A percentile compares a stretch with the other conserved stretches of the same genome.
These are phyloP conservation scores for Coluber constrictor DNA, from an alignment of 2,797 vertebrate species.

Conservation along the genomic window DNA sequence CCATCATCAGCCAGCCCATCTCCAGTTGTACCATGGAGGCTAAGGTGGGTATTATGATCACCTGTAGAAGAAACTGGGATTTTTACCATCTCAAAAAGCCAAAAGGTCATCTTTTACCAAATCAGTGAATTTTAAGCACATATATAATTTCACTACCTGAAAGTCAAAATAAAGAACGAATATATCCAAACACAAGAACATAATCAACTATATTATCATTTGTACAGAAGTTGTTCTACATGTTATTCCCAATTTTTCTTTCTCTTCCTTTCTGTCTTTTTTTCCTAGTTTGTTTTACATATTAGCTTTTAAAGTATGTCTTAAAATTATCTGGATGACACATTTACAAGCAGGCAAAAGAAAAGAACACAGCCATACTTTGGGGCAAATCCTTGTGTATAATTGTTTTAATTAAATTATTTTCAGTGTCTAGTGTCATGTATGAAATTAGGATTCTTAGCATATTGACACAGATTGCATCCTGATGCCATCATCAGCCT, in stretches of 20 bases:
- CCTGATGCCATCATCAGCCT: background rate
- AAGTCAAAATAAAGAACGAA: background rate
- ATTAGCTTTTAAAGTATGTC: background rate
- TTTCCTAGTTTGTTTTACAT: background rate
- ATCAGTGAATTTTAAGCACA: background rate
- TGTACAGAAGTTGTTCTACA: background rate
- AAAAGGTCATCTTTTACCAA: background rate
- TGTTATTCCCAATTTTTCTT: background rate
- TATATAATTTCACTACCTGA: background rate
- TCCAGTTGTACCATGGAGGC: constrained; percentile 71
- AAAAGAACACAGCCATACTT: background rate
- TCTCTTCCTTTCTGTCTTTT: background rate
- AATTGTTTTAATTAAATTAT: background rate
- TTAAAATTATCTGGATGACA: background rate
- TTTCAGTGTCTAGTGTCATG: background rate
- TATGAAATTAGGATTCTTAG: background rate
- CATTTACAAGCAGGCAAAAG: background rate
- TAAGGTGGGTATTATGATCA: constrained; percentile 71
- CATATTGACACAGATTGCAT: background rate
- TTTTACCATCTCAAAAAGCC: background rate
- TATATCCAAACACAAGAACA: background rate
- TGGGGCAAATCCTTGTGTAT: background rate
- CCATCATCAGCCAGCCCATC: constrained; percentile 84
- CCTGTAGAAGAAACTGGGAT: constrained; percentile 40
- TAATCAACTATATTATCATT: background rate